These are phyloP conservation scores for Lasioglossum albipes DNA, from an alignment of 1,140 invertebrate species.

Conservation along the genomic window DNA sequence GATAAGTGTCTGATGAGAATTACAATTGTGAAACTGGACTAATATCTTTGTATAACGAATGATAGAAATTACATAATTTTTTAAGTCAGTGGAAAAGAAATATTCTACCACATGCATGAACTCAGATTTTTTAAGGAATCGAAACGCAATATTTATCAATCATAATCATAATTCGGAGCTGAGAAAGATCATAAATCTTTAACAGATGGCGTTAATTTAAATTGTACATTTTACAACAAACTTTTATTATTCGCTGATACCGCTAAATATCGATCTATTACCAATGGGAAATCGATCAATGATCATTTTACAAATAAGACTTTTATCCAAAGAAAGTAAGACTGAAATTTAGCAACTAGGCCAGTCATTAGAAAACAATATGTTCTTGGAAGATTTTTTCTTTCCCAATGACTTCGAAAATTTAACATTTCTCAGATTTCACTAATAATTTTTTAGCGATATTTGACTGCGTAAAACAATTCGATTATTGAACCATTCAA, in stretches of 20 bases:
- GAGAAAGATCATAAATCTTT: too few species aligned
- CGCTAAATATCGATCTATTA: neutral
- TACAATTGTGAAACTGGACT: neutral
- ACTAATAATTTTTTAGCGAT: too few species aligned
- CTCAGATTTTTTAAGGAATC: neutral
- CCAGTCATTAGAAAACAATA: neutral
- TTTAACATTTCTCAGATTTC: too few species aligned
- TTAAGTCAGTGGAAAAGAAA: neutral
- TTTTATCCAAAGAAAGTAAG: neutral
- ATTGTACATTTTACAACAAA: too few species aligned
- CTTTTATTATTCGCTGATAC: neutral
- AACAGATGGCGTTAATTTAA: too few species aligned
- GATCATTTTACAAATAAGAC: neutral
- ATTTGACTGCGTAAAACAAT: neutral
- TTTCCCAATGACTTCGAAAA: neutral
- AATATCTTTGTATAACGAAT: neutral
- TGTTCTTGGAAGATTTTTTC: neutral
- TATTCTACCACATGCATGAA: too few species aligned
- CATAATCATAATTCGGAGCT: too few species aligned
- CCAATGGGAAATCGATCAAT: neutral
- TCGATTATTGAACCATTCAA: neutral
- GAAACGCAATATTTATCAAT: neutral
- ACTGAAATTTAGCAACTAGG: neutral
- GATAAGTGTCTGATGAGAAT: neutral
- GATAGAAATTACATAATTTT: neutral